These are phyloP conservation scores for Hylaea fasciaria DNA, from an alignment of 2,888 invertebrate species.

Conservation along the genomic window DNA sequence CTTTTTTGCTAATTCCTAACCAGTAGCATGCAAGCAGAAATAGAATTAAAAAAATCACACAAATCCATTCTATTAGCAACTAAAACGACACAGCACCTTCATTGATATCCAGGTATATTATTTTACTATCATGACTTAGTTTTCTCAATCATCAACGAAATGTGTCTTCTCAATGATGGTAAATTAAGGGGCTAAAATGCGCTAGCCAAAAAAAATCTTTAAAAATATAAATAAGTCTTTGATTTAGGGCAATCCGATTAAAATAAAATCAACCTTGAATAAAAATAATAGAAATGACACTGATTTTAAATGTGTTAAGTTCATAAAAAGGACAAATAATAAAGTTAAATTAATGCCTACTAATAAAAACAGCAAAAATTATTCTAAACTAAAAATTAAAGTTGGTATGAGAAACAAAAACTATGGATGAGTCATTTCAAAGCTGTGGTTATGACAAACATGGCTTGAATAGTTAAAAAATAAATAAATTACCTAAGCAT, in stretches of 20 bases:
- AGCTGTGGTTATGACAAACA: neutral
- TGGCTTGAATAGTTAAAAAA: neutral
- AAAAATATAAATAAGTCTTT: slow-evolving; percentile 68
- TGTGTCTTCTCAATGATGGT: slow-evolving; percentile 52
- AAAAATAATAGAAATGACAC: slow-evolving; percentile 51
- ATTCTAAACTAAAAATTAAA: slow-evolving; percentile 33
- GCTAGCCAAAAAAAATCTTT: slow-evolving; percentile 56
- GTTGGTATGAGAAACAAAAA: slow-evolving; percentile 7
- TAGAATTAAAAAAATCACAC: slow-evolving; percentile 38
- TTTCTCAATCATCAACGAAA: slow-evolving; percentile 55
- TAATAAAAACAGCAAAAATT: slow-evolving; percentile 45
- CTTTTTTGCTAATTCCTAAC: slow-evolving; percentile 11
- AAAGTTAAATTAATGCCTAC: slow-evolving; percentile 51
- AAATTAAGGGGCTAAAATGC: slow-evolving; percentile 54
- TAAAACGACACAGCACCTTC: slow-evolving; percentile 35
- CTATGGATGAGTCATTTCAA: neutral
- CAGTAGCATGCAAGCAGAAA: slow-evolving; percentile 35
- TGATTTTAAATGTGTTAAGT: slow-evolving; percentile 47
- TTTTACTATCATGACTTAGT: slow-evolving; percentile 45
- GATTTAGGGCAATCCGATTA: slow-evolving; percentile 64
- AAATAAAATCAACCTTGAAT: slow-evolving; percentile 68
- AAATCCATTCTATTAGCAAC: slow-evolving; percentile 32
- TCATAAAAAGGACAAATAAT: slow-evolving; percentile 54
- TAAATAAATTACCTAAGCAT: neutral
- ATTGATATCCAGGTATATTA: slow-evolving; percentile 40